A percentile compares a stretch with the other conserved stretches of the same genome.
phyloP scores from a whole-genome alignment of 1,140 invertebrate genomes.

The Caligus rogercresseyi region DNA sequence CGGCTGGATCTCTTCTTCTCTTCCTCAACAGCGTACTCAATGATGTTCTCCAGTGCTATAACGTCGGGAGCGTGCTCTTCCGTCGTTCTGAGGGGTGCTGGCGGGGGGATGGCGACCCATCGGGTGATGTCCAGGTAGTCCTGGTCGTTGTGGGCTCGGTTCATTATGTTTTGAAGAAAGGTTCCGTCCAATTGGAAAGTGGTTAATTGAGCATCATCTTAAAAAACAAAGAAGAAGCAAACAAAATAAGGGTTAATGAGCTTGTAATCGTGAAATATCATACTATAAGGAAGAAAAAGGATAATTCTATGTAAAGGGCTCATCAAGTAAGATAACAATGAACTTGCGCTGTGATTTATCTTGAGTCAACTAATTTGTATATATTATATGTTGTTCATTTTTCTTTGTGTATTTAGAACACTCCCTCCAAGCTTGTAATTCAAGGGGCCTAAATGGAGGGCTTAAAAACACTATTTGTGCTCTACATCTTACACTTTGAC shows the following conservation, averaged over 20 bases:
- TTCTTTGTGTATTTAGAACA: no score
- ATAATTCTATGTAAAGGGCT: no score
- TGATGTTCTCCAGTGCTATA: background rate
- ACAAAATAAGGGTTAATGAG: no score
- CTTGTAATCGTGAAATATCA: no score
- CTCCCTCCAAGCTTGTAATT: no score
- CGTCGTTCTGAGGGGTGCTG: background rate
- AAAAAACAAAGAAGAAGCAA: background rate
- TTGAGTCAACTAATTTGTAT: background rate
- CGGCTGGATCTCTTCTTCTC: background rate
- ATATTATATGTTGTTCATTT: no score
- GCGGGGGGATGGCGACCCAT: background rate
- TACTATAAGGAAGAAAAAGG: no score
- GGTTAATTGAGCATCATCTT: background rate
- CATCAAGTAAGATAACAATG: no score
- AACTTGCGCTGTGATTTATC: background rate
- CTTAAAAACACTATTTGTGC: no score
- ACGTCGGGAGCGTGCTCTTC: background rate
- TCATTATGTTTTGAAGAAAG: background rate
- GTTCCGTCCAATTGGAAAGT: background rate
- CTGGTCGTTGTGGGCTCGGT: background rate
- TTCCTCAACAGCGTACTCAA: background rate
- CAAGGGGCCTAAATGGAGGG: no score
- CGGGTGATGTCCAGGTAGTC: background rate
- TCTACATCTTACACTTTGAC: no score